phyloP scores from a whole-genome alignment of 2,797 vertebrate genomes.

The Helarctos malayanus region DNA sequence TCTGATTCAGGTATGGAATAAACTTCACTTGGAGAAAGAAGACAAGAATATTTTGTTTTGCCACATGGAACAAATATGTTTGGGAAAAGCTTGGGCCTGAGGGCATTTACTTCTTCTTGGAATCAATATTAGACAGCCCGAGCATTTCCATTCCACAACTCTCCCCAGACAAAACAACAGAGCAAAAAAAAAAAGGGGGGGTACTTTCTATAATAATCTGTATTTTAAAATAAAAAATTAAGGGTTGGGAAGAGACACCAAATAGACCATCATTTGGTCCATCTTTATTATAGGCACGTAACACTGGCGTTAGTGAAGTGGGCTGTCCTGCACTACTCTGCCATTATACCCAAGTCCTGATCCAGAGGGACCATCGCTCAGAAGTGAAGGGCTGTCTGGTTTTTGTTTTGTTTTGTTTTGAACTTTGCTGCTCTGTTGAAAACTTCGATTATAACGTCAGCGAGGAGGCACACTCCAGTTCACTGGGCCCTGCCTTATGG shows the following conservation, averaged over 20 bases:
- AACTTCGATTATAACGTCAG: slow-evolving; percentile 19
- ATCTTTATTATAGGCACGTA: not conserved
- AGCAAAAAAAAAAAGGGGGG: no score
- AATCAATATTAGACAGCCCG: slow-evolving; percentile 42
- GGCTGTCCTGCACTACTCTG: not conserved
- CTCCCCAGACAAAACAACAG: not conserved
- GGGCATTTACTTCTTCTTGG: slow-evolving; percentile 37
- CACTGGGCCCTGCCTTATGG: not conserved
- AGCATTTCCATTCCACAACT: not conserved
- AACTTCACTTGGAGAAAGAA: not conserved
- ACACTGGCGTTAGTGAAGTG: not conserved
- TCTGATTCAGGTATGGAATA: slow-evolving; percentile 57
- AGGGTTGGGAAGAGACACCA: not conserved
- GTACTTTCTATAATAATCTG: not conserved
- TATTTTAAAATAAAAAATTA: slow-evolving; percentile 22
- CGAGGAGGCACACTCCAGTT: not conserved
- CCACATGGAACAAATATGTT: slow-evolving; percentile 25
- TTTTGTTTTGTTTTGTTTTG: slow-evolving; percentile 35
- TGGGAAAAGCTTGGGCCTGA: slow-evolving; percentile 17
- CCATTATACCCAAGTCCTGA: not conserved
- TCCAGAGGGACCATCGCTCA: not conserved
- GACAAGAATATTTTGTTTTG: slow-evolving; percentile 62
- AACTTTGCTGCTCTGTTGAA: slow-evolving; percentile 9
- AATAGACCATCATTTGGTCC: not conserved
- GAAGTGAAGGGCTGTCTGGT: not conserved